phyloP scores from a whole-genome alignment of 1,140 invertebrate species.

The Drosophila biarmipes region DNA sequence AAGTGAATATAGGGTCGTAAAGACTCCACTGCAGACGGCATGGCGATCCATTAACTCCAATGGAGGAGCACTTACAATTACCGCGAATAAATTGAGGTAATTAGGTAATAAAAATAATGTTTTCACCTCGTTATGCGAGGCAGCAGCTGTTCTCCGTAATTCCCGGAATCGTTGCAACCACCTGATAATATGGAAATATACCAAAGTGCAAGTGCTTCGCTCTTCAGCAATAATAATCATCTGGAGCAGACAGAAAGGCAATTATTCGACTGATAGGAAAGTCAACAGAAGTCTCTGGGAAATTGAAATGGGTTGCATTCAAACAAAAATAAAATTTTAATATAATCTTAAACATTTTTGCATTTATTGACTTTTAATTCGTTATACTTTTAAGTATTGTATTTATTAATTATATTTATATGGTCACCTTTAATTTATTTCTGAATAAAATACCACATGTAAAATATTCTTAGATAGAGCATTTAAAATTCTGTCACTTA shows the following conservation, averaged over 20 bases:
- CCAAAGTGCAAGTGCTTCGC: slow-evolving; percentile 14
- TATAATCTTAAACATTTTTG: neutral
- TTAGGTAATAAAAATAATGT: slow-evolving; percentile 84
- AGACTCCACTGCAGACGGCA: slow-evolving; percentile 46
- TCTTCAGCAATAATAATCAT: slow-evolving; percentile 5
- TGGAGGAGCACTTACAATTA: slow-evolving; percentile 68
- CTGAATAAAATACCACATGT: no score
- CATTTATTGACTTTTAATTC: no score
- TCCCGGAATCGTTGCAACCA: slow-evolving; percentile 40
- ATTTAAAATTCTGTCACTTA: neutral
- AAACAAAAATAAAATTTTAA: neutral
- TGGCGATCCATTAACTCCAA: slow-evolving; percentile 53
- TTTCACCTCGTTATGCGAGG: slow-evolving; percentile 71
- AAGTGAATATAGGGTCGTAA: slow-evolving; percentile 12
- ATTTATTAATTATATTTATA: no score
- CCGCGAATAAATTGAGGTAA: slow-evolving; percentile 81
- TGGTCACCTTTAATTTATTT: no score
- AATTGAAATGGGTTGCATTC: neutral
- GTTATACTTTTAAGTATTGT: no score
- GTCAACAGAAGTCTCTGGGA: slow-evolving; percentile 18
- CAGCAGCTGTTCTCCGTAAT: slow-evolving; percentile 25
- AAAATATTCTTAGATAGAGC: neutral
- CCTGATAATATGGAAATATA: slow-evolving; percentile 27
- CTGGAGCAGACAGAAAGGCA: slow-evolving; percentile 21
- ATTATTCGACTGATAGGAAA: slow-evolving; percentile 25